Base-by-base conservation (phyloP, 2,888 invertebrate species). In the Andricus quercusramuli region DNA sequence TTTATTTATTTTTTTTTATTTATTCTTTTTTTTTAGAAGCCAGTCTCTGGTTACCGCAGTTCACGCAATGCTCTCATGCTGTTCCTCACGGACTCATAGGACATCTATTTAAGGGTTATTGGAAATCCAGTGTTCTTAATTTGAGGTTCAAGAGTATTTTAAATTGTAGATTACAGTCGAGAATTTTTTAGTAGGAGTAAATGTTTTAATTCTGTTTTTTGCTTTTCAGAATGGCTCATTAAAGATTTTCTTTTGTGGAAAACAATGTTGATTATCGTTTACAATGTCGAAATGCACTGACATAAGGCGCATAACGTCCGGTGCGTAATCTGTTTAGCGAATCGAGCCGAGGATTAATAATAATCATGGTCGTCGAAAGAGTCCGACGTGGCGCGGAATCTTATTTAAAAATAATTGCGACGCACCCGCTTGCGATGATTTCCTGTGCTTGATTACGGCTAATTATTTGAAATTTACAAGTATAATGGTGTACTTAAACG, bases 381-480 rank as follows among this genome's bases (percentile, higher is more conserved):
- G 86, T 86, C 87, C 83, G 87, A 87, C 88, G 88, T 89, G 87
- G 87, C 84, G 86, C 86, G 86, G 90, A 86, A 91, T 91, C 91
- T 91, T 92, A 92, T 92, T 92, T 92, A 90, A 91, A 91, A 92
- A 92, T 92, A 92, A 92, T 92, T 92, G 90, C 92, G 90, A 78
- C 82, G 80, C 81, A 65, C 81, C 59, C 79, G 78, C 79, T 77
- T 81, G 74, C 83, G 86, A 86, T 83, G 85, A 88, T 91, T 92
- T 92, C 92, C 92, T 91, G 92, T 90, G 87, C 90, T 89, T 92
- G 92, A 92, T 92, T 92, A 91, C 91, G 89, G 90, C 90, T 92
- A 92, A 92, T 92, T 92, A 91, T 91, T 91, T 88, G 87, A 86
- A 89, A 92, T 92, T 91, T 92, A 91, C 91, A 92, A 92, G 92